These are phyloP conservation scores for Alcis repandata DNA, from an alignment of 2,888 invertebrate genomes.

Conservation along the genomic window DNA sequence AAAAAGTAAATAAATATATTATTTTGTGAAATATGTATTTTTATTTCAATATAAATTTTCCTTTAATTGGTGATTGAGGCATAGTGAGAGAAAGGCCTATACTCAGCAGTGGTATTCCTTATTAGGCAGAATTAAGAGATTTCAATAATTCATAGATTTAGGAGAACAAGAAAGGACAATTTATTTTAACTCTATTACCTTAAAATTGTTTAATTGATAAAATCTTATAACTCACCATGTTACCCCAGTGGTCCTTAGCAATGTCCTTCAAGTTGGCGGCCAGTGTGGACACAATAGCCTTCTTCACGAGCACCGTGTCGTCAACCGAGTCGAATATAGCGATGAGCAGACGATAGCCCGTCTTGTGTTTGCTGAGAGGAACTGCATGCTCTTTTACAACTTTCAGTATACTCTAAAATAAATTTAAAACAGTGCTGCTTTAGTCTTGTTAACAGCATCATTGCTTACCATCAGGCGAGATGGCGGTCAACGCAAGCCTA, in stretches of 20 bases:
- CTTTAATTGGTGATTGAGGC: no score
- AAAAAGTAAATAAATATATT: slow-evolving; percentile 1
- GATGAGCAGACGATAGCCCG: slow-evolving; percentile 93
- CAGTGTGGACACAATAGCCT: slow-evolving; percentile 91
- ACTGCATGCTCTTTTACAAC: slow-evolving; percentile 94
- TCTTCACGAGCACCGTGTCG: slow-evolving; percentile 96
- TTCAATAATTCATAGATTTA: no score
- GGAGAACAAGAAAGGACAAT: no score
- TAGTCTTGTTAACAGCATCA: no score
- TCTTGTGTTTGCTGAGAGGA: slow-evolving; percentile 93
- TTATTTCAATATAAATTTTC: no score
- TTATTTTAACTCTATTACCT: no score
- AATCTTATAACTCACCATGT: slow-evolving; percentile 87
- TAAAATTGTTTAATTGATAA: not conserved
- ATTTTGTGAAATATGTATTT: not conserved
- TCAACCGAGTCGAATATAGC: slow-evolving; percentile 96
- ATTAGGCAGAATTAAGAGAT: no score
- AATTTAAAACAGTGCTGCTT: not conserved
- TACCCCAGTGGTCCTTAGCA: slow-evolving; percentile 92
- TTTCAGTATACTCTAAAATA: slow-evolving; percentile 91
- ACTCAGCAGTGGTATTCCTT: no score
- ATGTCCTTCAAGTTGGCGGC: slow-evolving; percentile 89
- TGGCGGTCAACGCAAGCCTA: no score
- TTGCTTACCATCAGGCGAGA: no score
- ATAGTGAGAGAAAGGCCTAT: no score